Evolutionary conservation across 2,113 vertebrate genomes (phyloP), one percentile per base, ranked within the genome.

Genomic region (Geococcyx californianus): DNA sequence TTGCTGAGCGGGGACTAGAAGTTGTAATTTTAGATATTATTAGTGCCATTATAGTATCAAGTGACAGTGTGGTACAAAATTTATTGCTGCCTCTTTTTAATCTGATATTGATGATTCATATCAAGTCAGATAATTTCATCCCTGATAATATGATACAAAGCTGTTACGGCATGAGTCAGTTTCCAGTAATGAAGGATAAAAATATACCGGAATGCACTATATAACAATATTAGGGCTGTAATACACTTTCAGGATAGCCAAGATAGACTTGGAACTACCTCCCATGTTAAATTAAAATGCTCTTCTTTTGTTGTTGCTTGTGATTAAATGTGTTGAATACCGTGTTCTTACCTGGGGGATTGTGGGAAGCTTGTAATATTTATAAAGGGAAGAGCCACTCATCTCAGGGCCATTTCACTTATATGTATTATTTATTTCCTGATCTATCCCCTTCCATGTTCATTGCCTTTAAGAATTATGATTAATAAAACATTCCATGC

Each of bases 401-500:
- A 97, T 98, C 96, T 97, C 94, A 97, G 95, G 97, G 96, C 97
- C 97, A 97, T 98, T 98, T 98, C 96, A 96, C 88, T 93, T 88
- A 59, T 87, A 98, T 98, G 97, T 97, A 98, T 98, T 98, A 98
- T 98, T 98, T 98, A 98, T 98, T 96, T 94, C 91, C 92, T 97
- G 96, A 95, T 97, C 95, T 97, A 93, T 97, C 81, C 76, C 95
- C 92, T 97, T 89, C 97, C 83, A 93, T 97, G 93, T 97, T 97
- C 97, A 93, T 94, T 95, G 93, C 97, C 97, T 97, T 98, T 97
- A 97, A 98, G 97, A 98, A 97, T 89, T 95, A 54, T 95, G 96
- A 97, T 98, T 98, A 98, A 98, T 98, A 98, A 98, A 98, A 97
- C 97, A 98, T 98, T 96, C 83, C 81, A 91, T 93, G 95, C 94